A percentile compares a stretch with the other conserved stretches of the same genome.
phyloP scores from a whole-genome alignment of 2,888 invertebrate genomes.

The Pheosia gnoma region DNA sequence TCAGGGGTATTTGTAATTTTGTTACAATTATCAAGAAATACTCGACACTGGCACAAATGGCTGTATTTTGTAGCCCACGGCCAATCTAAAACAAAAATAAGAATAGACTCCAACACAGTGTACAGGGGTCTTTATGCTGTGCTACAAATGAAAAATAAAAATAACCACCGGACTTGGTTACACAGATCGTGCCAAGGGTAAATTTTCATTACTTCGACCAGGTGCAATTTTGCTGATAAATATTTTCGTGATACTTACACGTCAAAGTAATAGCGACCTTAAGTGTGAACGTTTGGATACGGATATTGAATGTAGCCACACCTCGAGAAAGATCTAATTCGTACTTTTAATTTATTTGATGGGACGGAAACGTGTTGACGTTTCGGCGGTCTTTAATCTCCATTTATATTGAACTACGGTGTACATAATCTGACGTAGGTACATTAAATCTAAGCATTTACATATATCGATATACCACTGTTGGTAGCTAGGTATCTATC shows the following conservation, averaged over 20 bases:
- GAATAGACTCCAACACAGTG: no score
- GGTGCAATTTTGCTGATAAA: constrained; percentile 59
- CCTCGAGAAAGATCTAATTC: constrained; percentile 37
- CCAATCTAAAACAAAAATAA: no score
- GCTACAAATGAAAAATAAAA: constrained; percentile 9
- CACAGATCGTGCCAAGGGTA: constrained; percentile 47
- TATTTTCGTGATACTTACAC: constrained; percentile 44
- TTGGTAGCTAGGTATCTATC: no score
- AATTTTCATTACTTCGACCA: constrained; percentile 59
- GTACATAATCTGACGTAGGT: constrained; percentile 24
- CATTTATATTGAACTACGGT: constrained; percentile 51
- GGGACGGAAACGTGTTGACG: constrained; percentile 54
- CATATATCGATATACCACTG: no score
- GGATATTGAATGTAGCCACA: constrained; percentile 41
- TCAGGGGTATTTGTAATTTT: no score
- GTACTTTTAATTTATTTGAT: constrained; percentile 63
- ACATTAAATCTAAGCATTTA: neutral
- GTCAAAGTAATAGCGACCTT: constrained; percentile 47
- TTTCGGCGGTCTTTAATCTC: constrained; percentile 60
- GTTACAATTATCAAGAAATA: no score
- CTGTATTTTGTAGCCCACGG: no score
- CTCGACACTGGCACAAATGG: no score
- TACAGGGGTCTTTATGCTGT: no score
- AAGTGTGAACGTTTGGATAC: constrained; percentile 40
- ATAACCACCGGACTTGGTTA: constrained; percentile 43